Base-by-base conservation (phyloP, 1,140 invertebrate genomes). In the Caerostris darwini region DNA sequence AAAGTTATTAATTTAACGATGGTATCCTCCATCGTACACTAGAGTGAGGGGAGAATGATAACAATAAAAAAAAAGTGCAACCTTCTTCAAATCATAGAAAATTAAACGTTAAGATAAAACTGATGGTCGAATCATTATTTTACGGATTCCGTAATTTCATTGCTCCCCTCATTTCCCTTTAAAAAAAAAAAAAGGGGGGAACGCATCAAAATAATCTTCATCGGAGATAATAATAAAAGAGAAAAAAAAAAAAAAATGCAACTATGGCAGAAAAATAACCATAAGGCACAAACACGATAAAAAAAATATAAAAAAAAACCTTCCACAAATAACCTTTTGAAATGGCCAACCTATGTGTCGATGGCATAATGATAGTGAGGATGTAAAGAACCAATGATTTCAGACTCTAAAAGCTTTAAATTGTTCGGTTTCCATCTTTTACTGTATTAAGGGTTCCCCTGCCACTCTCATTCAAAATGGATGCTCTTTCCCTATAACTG, bases 301-400 rank as follows among this genome's bases (percentile, higher is more conserved):
- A 64, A 64, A 64, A 2, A 64, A n/a, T n/a, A n/a, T n/a, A 56
- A 57, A 56, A 83, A 83, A 57, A n/a, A 57, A 0, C 34, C 34
- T 34, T 34, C 34, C 34, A 17, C 82, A n/a, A 83, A 58, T 17
- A 7, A 54, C 56, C 17, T 34, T 64, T 19, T 19, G 12, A 81
- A 81, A 81, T 34, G 50, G 50, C 71, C 71, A 7, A 57, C 3
- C 12, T 8, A 8, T 67, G 58, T 56, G 10, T 17, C 83, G 92
- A 82, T 77, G n/a, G 56, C 14, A 34, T 94, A 94, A 94, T 94
- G 92, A 94, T 89, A 94, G 92, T 58, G 77, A 58, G 58, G 57
- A 14, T 50, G 54, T 92, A 92, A 86, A 92, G 81, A 86, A 56
- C 85, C 69, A n/a, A 87, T 94, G 92, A 93, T 94, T 89, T 94